Evolutionary conservation across 2,888 invertebrate species (phyloP).

Genomic region (Creontiades dilutus): DNA sequence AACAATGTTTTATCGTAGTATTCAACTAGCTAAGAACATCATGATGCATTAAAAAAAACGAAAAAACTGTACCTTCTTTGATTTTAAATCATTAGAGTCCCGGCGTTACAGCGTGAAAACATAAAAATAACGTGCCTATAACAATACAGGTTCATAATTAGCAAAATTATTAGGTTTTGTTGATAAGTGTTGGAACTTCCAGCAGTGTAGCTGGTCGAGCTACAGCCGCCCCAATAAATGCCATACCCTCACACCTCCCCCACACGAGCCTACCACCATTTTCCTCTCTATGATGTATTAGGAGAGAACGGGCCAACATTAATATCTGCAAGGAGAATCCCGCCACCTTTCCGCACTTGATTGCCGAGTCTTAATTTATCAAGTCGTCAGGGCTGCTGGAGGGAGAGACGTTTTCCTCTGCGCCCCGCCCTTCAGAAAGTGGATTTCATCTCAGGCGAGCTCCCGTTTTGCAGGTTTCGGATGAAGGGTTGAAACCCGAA

Average conservation of each 20-base stretch:
- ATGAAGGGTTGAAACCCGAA: slow-evolving; percentile 51
- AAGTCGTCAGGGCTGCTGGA: slow-evolving; percentile 36
- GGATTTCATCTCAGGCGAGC: slow-evolving; percentile 38
- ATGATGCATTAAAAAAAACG: no score
- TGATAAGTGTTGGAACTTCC: no score
- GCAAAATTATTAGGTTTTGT: no score
- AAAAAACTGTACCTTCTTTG: no score
- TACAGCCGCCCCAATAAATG: background rate
- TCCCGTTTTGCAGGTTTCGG: slow-evolving; percentile 6
- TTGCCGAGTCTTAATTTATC: slow-evolving; percentile 63
- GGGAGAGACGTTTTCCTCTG: slow-evolving; percentile 26
- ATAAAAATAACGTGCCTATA: no score
- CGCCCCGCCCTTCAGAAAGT: slow-evolving; percentile 15
- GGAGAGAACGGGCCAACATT: slow-evolving; percentile 43
- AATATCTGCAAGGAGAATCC: slow-evolving; percentile 58
- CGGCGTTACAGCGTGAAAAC: no score
- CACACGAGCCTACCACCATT: background rate
- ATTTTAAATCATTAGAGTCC: no score
- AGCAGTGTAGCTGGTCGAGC: background rate
- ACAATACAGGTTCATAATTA: no score
- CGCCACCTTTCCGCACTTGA: slow-evolving; percentile 39
- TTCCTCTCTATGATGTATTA: slow-evolving; percentile 49
- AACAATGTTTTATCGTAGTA: no score
- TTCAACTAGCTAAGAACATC: no score
- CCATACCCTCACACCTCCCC: background rate